These are phyloP conservation scores for Eurosta solidaginis DNA, from an alignment of 1,140 invertebrate species.

Conservation along the genomic window DNA sequence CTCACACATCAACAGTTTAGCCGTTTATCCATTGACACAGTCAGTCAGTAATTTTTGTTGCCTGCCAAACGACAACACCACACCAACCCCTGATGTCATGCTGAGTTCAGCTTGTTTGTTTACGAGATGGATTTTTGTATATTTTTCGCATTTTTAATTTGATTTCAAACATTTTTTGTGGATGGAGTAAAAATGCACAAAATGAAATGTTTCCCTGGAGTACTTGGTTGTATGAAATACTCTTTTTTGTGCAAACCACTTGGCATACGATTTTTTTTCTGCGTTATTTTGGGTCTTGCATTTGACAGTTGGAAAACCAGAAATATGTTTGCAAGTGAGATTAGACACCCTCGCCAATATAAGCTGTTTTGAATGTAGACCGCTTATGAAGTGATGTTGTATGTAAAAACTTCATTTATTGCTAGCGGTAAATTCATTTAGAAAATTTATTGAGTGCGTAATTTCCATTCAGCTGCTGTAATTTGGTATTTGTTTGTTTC, in stretches of 20 bases:
- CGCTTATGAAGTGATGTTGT: not conserved
- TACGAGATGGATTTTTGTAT: slow-evolving; percentile 27
- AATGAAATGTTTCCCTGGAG: slow-evolving; percentile 25
- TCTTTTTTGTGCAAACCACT: not conserved
- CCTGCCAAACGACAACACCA: not conserved
- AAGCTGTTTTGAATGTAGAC: not conserved
- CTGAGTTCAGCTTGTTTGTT: slow-evolving; percentile 22
- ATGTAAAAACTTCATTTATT: not conserved
- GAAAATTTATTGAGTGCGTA: slow-evolving; percentile 20
- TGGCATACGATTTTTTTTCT: not conserved
- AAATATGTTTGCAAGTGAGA: not conserved
- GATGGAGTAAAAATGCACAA: slow-evolving; percentile 1
- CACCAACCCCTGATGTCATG: slow-evolving; percentile 1
- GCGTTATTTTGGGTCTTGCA: not conserved
- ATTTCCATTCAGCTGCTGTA: slow-evolving; percentile 18
- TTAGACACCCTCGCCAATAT: not conserved
- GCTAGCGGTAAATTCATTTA: slow-evolving; percentile 16
- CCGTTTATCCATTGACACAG: too few relatives aligned
- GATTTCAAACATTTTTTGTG: slow-evolving; percentile 10
- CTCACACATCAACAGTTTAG: not conserved
- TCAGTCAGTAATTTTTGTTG: not conserved
- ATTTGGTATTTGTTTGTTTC: slow-evolving; percentile 1
- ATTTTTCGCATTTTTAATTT: slow-evolving; percentile 27
- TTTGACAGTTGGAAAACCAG: not conserved
- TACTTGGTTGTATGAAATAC: not conserved